Conservation (phyloP, 2,113 vertebrate species). For the Aptenodytes forsteri region DNA sequence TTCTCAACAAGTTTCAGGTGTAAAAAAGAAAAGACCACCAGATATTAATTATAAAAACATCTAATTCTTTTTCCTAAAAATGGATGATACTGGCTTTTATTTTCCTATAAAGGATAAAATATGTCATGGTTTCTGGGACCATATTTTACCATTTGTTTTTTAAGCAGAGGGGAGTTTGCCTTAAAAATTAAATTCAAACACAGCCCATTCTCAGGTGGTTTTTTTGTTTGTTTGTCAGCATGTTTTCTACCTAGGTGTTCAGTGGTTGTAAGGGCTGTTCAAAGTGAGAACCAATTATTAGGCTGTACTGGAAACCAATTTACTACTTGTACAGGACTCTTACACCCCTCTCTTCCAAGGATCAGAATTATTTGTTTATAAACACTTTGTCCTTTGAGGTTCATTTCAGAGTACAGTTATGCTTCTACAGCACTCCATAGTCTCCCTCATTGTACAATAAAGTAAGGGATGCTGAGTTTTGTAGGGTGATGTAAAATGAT, state of each 20-base stretch:
- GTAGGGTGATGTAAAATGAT: not conserved
- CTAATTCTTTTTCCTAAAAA: not conserved
- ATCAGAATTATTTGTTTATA: not conserved
- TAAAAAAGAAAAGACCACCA: not conserved
- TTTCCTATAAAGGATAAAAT: not conserved
- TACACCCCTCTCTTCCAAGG: not conserved
- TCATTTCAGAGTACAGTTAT: not conserved
- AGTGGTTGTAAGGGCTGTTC: not conserved
- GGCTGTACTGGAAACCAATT: not conserved
- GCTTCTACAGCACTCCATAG: not conserved
- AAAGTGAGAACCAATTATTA: not conserved
- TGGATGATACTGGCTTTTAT: not conserved
- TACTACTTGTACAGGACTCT: not conserved
- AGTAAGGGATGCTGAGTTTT: not conserved
- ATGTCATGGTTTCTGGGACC: not conserved
- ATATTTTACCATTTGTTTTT: not conserved
- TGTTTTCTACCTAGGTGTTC: not conserved
- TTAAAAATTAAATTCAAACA: not conserved
- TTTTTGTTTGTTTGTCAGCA: not conserved
- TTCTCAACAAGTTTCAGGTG: not conserved
- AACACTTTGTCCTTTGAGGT: not conserved
- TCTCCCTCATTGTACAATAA: not conserved
- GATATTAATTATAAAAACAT: not conserved
- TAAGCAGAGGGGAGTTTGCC: not conserved
- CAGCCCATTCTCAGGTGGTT: not conserved